phyloP scores from a whole-genome alignment of 2,797 vertebrate genomes.

The Trachops cirrhosus region DNA sequence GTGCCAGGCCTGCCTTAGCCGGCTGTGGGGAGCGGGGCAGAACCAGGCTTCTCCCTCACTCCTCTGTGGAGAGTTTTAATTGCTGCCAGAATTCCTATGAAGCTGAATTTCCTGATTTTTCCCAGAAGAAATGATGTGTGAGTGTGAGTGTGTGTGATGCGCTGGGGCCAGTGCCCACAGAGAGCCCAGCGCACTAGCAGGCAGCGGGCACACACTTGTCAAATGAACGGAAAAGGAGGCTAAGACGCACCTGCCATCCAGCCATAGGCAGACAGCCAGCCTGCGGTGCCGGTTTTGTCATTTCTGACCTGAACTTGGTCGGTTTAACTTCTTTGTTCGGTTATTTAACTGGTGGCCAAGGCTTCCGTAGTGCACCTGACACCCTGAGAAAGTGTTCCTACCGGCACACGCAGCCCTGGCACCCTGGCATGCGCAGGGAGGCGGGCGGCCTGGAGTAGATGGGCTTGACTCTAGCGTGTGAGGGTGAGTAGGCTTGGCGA shows the following conservation, averaged over 20 bases:
- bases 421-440: not conserved
- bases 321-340: not conserved
- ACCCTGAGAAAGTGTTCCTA: not conserved
- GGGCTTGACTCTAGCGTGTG: not conserved
- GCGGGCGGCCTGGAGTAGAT: not conserved
- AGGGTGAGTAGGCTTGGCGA: not conserved
- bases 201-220: not conserved
- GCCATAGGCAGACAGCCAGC: not conserved
- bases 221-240: not conserved
- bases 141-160: not conserved
- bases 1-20: not conserved
- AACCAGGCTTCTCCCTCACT: not conserved
- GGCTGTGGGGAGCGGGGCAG: too few relatives aligned
- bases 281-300: not conserved
- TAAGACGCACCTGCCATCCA: not conserved
- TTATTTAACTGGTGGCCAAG: not conserved
- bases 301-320: not conserved
- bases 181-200: not conserved
- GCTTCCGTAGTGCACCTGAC: not conserved
- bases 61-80: not conserved
- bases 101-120: not conserved
- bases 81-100: not conserved
- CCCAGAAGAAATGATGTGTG: not conserved
- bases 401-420: not conserved
- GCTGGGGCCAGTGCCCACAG: not conserved